Evolutionary conservation across 2,113 vertebrate genomes (phyloP), one percentile per base, ranked within the genome.

Genomic region (Eulacestoma nigropectus): DNA sequence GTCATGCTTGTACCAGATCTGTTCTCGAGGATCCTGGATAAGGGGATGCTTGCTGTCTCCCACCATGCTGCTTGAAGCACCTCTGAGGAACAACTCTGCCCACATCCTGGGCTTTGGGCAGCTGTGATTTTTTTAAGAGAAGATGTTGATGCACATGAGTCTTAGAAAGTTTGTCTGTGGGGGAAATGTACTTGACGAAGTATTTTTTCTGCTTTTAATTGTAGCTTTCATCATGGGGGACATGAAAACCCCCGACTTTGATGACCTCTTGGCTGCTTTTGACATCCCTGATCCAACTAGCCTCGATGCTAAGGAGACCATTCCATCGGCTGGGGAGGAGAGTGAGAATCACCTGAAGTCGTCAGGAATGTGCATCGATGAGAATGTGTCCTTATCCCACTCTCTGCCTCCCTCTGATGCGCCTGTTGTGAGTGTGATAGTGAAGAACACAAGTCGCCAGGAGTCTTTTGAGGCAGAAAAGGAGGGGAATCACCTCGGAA

Each of bases 241-340:
- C 97, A 99, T 99, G 99, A 99, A 99, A 98, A 99, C 99, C 96
- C 99, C 99, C 23, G 99, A 99, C 98, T 99, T 99, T 78, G 99
- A 99, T 96, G 99, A 99, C 97, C 99, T 99, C 42, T 97, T 99
- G 98, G 99, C 99, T 90, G 99, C 99, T 94, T 99, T 99, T 98
- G 99, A 99, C 98, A 99, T 99, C 98, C 99, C 99, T 17, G 99
- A 99, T 97, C 98, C 99, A 0, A 99, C 99, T 10, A 99, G 99
- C 95, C 98, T 99, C 33, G 99, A 99, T 93, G 98, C 99, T 87
- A 99, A 99, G 97, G 99, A 99, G 97, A 97, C 98, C 91, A 98
- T 99, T 82, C 98, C 99, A 7, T 98, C 98, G 14, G 93, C 97
- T 80, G 98, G 98, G 7, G 99, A 99, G 96, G 99, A 99, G 79